Percentiles rank a stretch among this genome's conserved stretches.
These are phyloP conservation scores for Caradrina clavipalpis DNA, from an alignment of 2,888 invertebrate species.

Conservation along the genomic window DNA sequence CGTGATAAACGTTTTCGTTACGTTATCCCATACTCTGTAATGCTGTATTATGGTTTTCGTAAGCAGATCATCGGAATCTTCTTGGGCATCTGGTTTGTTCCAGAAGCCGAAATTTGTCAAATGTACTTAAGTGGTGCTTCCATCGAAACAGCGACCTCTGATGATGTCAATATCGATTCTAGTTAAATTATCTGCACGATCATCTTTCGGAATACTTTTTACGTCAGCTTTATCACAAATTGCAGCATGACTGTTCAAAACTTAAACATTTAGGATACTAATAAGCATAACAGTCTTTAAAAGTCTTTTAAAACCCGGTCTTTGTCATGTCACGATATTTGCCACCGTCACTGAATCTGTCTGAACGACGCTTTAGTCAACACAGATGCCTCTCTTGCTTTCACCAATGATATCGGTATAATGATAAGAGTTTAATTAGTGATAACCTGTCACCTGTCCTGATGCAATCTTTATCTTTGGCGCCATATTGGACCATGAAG, in stretches of 20 bases:
- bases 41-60: too few relatives aligned
- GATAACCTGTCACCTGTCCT: slow-evolving; percentile 13
- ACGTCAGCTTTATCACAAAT: not conserved
- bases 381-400: not conserved
- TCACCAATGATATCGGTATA: not conserved
- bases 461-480: slow-evolving; percentile 32
- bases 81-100: too few relatives aligned
- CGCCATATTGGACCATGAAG: slow-evolving; percentile 4
- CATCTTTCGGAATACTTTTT: slow-evolving; percentile 4
- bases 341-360: too few relatives aligned
- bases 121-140: not conserved
- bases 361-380: not conserved
- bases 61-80: not conserved
- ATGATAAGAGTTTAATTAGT: slow-evolving; percentile 32
- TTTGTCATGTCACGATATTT: too few relatives aligned
- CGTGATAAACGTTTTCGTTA: too few relatives aligned
- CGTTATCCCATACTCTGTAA: too few relatives aligned
- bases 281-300: too few relatives aligned
- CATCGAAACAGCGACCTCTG: slow-evolving; percentile 6
- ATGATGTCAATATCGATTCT: not conserved
- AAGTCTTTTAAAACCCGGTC: too few relatives aligned
- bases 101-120: too few relatives aligned
- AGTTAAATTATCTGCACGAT: not conserved
- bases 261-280: not conserved
- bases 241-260: not conserved